Evolutionary conservation across 2,113 vertebrate genomes (phyloP).

Genomic region (Oreochromis tanganicae): DNA sequence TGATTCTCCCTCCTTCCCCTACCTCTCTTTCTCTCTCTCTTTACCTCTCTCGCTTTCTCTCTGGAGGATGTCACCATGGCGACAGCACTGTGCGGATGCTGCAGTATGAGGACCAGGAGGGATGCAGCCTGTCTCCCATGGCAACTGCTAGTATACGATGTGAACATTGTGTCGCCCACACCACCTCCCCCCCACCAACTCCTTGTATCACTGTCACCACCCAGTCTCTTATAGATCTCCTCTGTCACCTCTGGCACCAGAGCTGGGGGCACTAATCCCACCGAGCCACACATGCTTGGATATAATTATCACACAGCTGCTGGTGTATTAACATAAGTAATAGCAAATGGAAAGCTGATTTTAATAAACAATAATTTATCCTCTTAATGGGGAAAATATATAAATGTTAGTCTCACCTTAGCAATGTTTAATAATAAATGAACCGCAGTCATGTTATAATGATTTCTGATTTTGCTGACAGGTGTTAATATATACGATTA

Average conservation of each 20-base stretch:
- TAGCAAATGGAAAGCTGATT: not conserved
- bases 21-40: constrained; percentile 6
- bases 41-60: constrained; percentile 38
- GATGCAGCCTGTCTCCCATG: constrained; percentile 70
- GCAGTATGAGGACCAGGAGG: constrained; percentile 67
- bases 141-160: constrained; percentile 62
- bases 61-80: constrained; percentile 76
- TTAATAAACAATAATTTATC: not conserved
- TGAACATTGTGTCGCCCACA: constrained; percentile 45
- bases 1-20: not conserved
- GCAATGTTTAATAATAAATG: not conserved
- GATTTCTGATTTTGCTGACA: not conserved
- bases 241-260: not conserved
- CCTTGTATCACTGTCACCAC: not conserved
- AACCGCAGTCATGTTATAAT: not conserved
- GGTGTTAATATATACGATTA: not conserved
- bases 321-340: not conserved
- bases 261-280: not conserved
- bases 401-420: not conserved
- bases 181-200: not conserved
- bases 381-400: not conserved
- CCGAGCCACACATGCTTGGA: not conserved
- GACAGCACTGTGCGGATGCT: constrained; percentile 71
- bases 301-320: constrained; percentile 8
- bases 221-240: not conserved